phyloP scores from a whole-genome alignment of 2,888 invertebrate species.

The Apantesis nais region DNA sequence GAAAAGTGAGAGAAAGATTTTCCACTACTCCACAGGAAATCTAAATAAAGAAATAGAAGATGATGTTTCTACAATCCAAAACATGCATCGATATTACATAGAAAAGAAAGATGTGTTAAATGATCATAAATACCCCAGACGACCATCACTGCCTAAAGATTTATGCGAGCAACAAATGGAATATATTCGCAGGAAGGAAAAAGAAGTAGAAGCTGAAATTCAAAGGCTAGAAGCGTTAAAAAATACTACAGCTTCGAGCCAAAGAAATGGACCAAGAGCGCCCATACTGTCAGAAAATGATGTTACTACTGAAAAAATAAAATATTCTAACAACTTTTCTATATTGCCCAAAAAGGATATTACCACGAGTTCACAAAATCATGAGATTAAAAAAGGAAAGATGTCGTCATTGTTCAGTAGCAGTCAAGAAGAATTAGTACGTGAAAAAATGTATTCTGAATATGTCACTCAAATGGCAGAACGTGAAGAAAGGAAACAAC shows the following conservation, averaged over 20 bases:
- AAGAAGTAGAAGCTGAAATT: constrained; percentile 88
- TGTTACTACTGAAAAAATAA: constrained; percentile 50
- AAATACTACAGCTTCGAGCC: constrained; percentile 32
- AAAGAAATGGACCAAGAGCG: constrained; percentile 67
- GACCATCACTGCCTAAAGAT: constrained; percentile 88
- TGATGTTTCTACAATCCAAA: constrained; percentile 78
- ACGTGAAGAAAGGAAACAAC: constrained; percentile 91
- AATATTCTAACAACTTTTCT: constrained; percentile 67
- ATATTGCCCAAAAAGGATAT: constrained; percentile 80
- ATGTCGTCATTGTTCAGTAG: constrained; percentile 79
- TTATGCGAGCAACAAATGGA: constrained; percentile 87
- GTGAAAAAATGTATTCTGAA: constrained; percentile 94
- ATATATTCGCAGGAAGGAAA: constrained; percentile 88
- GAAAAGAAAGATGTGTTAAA: constrained; percentile 59
- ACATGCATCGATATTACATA: constrained; percentile 75
- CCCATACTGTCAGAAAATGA: constrained; percentile 75
- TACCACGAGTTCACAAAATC: constrained; percentile 54
- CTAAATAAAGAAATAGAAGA: constrained; percentile 80
- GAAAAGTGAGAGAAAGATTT: constrained; percentile 72
- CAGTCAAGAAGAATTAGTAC: constrained; percentile 90
- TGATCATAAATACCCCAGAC: constrained; percentile 61
- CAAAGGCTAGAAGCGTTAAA: constrained; percentile 85
- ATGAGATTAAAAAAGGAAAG: constrained; percentile 54
- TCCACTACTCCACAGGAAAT: constrained; percentile 80
- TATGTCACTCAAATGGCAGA: constrained; percentile 92